Evolutionary conservation across 2,113 vertebrate genomes (phyloP).

Genomic region (Neogobius melanostomus): DNA sequence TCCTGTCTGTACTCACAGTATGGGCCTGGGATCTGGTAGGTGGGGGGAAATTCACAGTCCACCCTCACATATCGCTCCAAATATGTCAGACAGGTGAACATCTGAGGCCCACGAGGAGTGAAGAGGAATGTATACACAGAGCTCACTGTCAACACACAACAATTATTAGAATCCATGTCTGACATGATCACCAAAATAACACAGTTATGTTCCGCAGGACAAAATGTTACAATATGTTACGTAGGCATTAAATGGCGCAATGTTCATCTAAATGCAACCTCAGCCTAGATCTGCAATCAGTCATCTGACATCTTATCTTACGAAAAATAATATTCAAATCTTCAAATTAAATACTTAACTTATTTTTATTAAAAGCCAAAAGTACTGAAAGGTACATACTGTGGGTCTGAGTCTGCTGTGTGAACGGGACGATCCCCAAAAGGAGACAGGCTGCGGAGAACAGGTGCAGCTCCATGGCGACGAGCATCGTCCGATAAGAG

Average conservation of each 20-base stretch:
- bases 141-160: conserved; percentile 47
- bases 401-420: conserved; percentile 57
- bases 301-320: not conserved
- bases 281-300: too few species aligned
- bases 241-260: too few species aligned
- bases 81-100: conserved; percentile 79
- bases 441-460: conserved; percentile 55
- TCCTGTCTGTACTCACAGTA: conserved; percentile 81
- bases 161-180: conserved; percentile 14
- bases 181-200: too few species aligned
- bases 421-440: conserved; percentile 52
- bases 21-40: conserved; percentile 71
- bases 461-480: conserved; percentile 64
- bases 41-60: conserved; percentile 77
- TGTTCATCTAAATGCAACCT: too few species aligned
- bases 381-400: conserved; percentile 45
- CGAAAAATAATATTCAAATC: not conserved
- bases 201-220: too few species aligned
- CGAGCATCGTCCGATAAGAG: conserved; percentile 11
- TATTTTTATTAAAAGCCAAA: too few species aligned
- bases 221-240: too few species aligned
- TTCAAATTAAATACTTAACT: too few species aligned
- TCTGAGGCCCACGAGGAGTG: conserved; percentile 77
- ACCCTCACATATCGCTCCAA: conserved; percentile 76
- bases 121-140: conserved; percentile 57